These are phyloP conservation scores for Encarsia formosa DNA, from an alignment of 2,888 invertebrate genomes.

Conservation along the genomic window DNA sequence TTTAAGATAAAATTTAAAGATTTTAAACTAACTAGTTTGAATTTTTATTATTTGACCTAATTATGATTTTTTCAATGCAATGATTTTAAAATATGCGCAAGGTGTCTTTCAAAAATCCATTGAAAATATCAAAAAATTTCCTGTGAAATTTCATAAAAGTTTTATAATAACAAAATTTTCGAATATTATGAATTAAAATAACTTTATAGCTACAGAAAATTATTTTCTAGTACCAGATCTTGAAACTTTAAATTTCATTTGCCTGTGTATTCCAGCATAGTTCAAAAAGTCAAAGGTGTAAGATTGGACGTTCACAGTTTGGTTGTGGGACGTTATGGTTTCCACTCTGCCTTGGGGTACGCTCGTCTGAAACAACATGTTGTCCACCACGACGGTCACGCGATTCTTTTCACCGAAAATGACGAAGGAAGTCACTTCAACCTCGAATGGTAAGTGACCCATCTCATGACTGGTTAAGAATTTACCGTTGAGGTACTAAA, in stretches of 20 bases:
- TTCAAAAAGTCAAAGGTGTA: slow-evolving; percentile 96
- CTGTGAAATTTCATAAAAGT: no score
- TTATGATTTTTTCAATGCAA: no score
- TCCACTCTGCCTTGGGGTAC: slow-evolving; percentile 81
- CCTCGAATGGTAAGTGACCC: slow-evolving; percentile 92
- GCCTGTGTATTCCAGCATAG: slow-evolving; percentile 92
- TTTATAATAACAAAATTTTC: no score
- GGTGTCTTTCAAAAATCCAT: no score
- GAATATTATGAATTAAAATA: no score
- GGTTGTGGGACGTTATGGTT: slow-evolving; percentile 58
- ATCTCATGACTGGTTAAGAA: slow-evolving; percentile 80
- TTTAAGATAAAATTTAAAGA: no score
- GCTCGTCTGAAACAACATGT: slow-evolving; percentile 79
- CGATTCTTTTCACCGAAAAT: slow-evolving; percentile 69
- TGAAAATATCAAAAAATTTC: no score
- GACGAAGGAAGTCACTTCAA: slow-evolving; percentile 71
- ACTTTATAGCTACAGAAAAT: no score
- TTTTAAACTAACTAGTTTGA: no score
- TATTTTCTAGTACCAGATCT: no score
- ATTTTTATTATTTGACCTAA: no score
- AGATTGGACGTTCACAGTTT: slow-evolving; percentile 64
- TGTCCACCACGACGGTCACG: slow-evolving; percentile 90
- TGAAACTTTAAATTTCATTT: background rate
- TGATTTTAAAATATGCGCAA: no score
- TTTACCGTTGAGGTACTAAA: slow-evolving; percentile 88